phyloP scores from a whole-genome alignment of 35 echinoderm and acorn worm genomes.

The Acanthaster planci region DNA sequence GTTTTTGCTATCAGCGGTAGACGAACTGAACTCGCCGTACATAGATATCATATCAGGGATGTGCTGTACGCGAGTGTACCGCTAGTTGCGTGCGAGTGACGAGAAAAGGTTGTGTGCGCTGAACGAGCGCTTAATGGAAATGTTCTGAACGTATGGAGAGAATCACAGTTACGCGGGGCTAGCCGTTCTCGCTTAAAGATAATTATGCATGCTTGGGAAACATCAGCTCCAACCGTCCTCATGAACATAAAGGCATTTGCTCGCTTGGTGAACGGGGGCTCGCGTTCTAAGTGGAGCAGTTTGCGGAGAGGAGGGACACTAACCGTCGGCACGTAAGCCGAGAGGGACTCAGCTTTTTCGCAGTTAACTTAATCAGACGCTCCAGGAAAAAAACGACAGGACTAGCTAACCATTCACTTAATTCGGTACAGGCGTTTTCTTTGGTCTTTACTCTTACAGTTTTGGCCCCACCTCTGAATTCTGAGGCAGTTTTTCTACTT shows the following conservation, averaged over 20 bases:
- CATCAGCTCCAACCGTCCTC: constrained; percentile 6
- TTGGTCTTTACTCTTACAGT: too few species aligned
- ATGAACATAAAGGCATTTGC: constrained; percentile 22
- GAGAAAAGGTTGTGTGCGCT: constrained; percentile 5
- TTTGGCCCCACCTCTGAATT: too few species aligned
- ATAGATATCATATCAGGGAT: constrained; percentile 8
- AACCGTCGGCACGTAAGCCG: too few species aligned
- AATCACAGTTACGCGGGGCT: too few species aligned
- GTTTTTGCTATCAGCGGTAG: constrained; percentile 15
- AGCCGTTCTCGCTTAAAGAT: background rate
- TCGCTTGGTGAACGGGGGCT: background rate
- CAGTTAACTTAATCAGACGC: too few species aligned
- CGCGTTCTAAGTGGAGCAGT: background rate
- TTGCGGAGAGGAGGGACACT: background rate
- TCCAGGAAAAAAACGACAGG: too few species aligned
- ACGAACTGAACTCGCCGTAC: constrained; percentile 16
- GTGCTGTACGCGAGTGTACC: background rate
- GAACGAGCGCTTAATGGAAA: constrained; percentile 6
- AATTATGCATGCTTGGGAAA: constrained; percentile 25
- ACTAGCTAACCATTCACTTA: too few species aligned
- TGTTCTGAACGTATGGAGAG: constrained; percentile 2
- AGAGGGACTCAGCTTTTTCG: too few species aligned
- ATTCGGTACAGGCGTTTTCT: too few species aligned
- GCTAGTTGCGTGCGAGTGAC: constrained; percentile 1
- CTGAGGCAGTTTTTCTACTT: too few species aligned